Conservation (phyloP, 2,797 vertebrate species). For the Nyctalus aviator region DNA sequence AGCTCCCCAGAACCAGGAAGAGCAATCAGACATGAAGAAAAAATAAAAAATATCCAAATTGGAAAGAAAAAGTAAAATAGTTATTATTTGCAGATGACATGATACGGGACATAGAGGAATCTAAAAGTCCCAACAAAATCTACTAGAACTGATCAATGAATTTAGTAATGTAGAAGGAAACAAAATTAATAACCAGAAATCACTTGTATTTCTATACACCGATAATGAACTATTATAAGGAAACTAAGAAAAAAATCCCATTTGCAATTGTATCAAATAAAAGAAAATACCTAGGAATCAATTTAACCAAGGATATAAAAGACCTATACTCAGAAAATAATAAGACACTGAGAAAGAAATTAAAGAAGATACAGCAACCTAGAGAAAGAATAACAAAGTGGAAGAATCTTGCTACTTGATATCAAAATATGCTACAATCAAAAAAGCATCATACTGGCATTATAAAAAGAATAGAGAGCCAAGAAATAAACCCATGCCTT, state of each 20-base stretch:
- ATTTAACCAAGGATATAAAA: background rate
- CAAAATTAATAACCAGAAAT: background rate
- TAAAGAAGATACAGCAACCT: background rate
- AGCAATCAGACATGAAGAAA: background rate
- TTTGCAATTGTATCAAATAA: background rate
- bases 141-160: background rate
- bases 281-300: background rate
- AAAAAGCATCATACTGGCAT: background rate
- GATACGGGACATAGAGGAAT: background rate
- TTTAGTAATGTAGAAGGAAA: background rate
- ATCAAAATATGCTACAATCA: background rate
- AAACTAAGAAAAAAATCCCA: background rate
- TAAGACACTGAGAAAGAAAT: background rate
- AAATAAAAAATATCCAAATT: background rate
- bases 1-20: background rate
- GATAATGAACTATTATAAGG: background rate
- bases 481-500: background rate
- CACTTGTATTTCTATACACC: background rate
- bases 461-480: background rate
- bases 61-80: background rate
- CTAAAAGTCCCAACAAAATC: background rate
- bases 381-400: background rate
- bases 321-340: background rate
- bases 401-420: background rate
- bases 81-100: background rate